Percentiles rank a stretch among this genome's conserved stretches.
Evolutionary conservation across 1,140 invertebrate species (phyloP).

Genomic region (Bombus cullumanus): DNA sequence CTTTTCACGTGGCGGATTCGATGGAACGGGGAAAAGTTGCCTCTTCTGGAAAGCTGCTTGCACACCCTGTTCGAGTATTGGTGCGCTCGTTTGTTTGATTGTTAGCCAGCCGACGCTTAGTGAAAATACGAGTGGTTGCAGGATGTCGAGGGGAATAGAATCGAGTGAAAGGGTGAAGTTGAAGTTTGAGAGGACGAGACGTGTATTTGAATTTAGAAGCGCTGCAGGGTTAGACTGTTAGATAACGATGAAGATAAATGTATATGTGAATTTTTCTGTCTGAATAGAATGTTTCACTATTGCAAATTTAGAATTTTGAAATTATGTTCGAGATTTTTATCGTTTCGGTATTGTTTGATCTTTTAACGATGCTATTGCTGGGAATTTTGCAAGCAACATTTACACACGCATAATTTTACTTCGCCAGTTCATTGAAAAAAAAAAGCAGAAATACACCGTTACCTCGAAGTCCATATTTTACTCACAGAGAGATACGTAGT

Average conservation of each 20-base stretch:
- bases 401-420: not conserved
- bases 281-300: not conserved
- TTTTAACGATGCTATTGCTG: not conserved
- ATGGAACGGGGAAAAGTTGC: constrained; percentile 12
- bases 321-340: no score
- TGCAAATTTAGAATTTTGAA: not conserved
- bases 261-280: not conserved
- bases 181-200: not conserved
- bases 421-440: not conserved
- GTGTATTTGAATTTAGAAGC: not conserved
- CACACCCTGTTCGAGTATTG: not conserved
- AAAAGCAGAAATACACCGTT: not conserved
- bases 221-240: no score
- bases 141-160: not conserved
- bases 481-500: not conserved
- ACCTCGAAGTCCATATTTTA: not conserved
- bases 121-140: not conserved
- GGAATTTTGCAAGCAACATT: no score
- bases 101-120: no score
- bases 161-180: constrained; percentile 1
- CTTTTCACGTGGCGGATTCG: constrained; percentile 6
- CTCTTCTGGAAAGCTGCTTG: constrained; percentile 21
- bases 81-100: not conserved
- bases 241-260: not conserved
- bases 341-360: not conserved